phyloP scores from a whole-genome alignment of 2,113 vertebrate species.

The Zingel zingel region DNA sequence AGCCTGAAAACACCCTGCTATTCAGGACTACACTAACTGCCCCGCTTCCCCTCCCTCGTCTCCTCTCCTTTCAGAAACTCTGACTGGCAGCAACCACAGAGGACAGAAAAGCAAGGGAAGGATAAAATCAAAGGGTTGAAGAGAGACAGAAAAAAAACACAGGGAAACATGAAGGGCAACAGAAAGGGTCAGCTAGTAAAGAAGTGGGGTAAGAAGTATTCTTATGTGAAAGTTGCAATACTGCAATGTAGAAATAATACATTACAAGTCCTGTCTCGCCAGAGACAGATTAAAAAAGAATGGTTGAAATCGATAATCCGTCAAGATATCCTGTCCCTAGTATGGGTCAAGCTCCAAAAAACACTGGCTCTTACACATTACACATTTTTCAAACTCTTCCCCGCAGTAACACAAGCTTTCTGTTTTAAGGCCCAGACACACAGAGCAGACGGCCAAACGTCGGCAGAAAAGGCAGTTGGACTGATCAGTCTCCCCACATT shows the following conservation, averaged over 20 bases:
- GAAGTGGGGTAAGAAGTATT: neutral
- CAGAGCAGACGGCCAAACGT: too few species aligned
- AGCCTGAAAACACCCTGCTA: conserved; percentile 83
- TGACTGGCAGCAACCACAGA: conserved; percentile 48
- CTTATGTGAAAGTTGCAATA: neutral
- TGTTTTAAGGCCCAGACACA: neutral
- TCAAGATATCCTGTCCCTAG: neutral
- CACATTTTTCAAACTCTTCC: too few species aligned
- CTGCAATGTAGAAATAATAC: neutral
- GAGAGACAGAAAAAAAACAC: conserved; percentile 13
- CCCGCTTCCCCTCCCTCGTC: conserved; percentile 58
- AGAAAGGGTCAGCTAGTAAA: conserved; percentile 6
- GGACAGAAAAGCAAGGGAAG: conserved; percentile 4
- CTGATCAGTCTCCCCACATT: too few species aligned
- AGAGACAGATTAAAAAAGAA: conserved; percentile 8
- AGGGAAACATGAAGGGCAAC: conserved; percentile 3
- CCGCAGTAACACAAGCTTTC: neutral
- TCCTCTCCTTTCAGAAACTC: conserved; percentile 44
- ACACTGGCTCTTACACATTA: neutral
- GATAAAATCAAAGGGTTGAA: conserved; percentile 14
- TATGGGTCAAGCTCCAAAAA: neutral
- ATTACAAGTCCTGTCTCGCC: neutral
- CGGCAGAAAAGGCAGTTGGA: too few species aligned
- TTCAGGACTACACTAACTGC: conserved; percentile 78
- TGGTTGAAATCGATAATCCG: neutral